Percentiles rank a stretch among this genome's conserved stretches.
phyloP scores from a whole-genome alignment of 2,113 vertebrate species.

The Melanerpes aurifrons region DNA sequence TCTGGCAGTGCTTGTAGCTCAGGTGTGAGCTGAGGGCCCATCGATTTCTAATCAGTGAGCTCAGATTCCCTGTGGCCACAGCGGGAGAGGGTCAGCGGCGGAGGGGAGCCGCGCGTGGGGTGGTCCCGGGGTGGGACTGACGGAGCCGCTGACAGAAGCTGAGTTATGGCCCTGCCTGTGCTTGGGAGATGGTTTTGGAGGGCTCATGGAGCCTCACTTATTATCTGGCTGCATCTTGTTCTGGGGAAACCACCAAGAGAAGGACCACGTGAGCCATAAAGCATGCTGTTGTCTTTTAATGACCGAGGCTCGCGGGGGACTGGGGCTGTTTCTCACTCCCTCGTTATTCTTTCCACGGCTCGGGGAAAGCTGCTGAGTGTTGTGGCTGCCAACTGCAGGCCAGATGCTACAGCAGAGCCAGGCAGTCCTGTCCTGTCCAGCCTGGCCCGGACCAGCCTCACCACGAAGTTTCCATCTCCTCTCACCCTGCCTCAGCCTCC shows the following conservation, averaged over 20 bases:
- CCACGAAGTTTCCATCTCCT: neutral
- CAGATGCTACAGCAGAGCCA: slow-evolving; percentile 13
- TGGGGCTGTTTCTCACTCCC: slow-evolving; percentile 22
- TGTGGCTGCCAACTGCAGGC: slow-evolving; percentile 41
- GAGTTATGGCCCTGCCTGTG: neutral
- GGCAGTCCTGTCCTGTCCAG: neutral
- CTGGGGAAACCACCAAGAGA: neutral
- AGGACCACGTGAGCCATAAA: slow-evolving; percentile 33
- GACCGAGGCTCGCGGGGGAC: slow-evolving; percentile 12
- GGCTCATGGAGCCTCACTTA: neutral
- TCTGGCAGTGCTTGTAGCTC: neutral
- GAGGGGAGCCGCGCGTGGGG: slow-evolving; percentile 1
- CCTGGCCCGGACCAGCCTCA: neutral
- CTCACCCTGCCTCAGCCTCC: neutral
- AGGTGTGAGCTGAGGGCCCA: slow-evolving; percentile 42
- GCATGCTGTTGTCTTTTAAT: slow-evolving; percentile 47
- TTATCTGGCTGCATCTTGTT: slow-evolving; percentile 22
- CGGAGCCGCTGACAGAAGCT: slow-evolving; percentile 38
- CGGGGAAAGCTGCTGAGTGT: slow-evolving; percentile 16
- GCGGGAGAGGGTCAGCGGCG: neutral
- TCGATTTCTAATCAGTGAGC: slow-evolving; percentile 43
- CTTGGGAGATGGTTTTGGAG: neutral
- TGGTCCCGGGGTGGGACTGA: slow-evolving; percentile 44
- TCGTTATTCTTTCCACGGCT: slow-evolving; percentile 41
- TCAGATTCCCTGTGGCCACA: neutral